phyloP scores from a whole-genome alignment of 2,888 invertebrate genomes.

The Itoplectis maculator region DNA sequence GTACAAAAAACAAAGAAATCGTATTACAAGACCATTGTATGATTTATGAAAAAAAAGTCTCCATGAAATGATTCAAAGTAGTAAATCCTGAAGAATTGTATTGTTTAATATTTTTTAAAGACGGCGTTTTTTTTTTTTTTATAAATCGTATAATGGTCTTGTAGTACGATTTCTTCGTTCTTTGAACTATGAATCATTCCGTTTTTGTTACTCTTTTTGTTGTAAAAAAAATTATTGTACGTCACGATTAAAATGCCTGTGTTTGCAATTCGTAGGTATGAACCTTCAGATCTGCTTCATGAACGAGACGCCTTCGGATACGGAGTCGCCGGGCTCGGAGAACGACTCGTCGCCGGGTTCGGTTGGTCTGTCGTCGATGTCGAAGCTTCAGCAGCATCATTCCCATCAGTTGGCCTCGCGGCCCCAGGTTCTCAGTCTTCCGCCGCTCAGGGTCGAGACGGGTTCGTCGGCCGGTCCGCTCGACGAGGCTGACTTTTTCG shows the following conservation, averaged over 20 bases:
- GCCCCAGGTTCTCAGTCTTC: conserved; percentile 82
- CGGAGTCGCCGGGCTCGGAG: conserved; percentile 92
- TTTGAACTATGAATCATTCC: background rate
- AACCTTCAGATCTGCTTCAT: conserved; percentile 98
- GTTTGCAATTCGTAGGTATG: conserved; percentile 89
- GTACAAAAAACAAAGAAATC: background rate
- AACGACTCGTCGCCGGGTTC: conserved; percentile 85
- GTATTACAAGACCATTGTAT: background rate
- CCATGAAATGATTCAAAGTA: too few species aligned
- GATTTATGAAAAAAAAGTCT: background rate
- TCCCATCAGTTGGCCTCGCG: conserved; percentile 69
- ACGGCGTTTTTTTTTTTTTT: background rate
- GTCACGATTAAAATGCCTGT: background rate
- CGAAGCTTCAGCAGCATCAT: conserved; percentile 66
- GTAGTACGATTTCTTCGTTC: background rate
- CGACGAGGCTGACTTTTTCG: conserved; percentile 92
- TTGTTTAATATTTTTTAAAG: too few species aligned
- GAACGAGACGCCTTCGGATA: conserved; percentile 95
- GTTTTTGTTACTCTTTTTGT: background rate
- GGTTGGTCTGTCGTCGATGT: conserved; percentile 68
- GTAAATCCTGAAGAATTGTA: too few species aligned
- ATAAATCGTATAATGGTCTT: background rate
- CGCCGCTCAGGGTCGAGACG: conserved; percentile 79
- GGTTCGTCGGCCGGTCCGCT: conserved; percentile 80
- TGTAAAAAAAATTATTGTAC: too few species aligned